Base-by-base conservation (phyloP, 2,113 vertebrate species). In the Manacus vitellinus region DNA sequence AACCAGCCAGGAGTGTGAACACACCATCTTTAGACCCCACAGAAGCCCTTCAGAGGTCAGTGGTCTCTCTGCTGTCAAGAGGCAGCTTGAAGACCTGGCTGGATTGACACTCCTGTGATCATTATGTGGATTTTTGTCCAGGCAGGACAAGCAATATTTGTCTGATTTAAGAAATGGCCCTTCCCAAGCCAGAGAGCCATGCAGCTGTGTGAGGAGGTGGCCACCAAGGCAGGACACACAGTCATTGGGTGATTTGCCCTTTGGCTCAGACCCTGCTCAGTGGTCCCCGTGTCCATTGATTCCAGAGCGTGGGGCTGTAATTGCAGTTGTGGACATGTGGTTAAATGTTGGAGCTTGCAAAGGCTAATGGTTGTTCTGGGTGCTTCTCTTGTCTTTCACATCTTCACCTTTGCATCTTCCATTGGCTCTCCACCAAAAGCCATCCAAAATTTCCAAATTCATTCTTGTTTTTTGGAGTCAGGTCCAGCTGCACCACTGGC, bases 211-310 rank as follows among this genome's bases (percentile, higher is more conserved):
- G 75, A 2, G 17, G 62, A 80, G 52, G 62, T 54, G 62, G 25
- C 37, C 71, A 67, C 62, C n/a, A 10, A 0, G 0, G 33, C 67
- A 79, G 47, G 41, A 44, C 28, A 4, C 28, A 4, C 3, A 8
- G 17, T 37, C 4, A 1, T 0, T 1, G 10, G 19, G 33, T 15
- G 8, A 47, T 55, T 25, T 47, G 47, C 27, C 55, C 9, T 65
- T 63, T 56, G 44, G 20, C 33, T 73, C 77, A 63, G 41, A 19
- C n/a, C 7, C 16, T 52, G 14, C 51, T 67, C 24, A 10, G 15
- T 23, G 39, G 3, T 55, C 11, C 22, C 0, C 3, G 0, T 2
- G 8, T 71, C 62, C 61, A 33, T 31, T 0, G 0, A 14, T 78
- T 78, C n/a, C 11, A 9, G 67, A 51, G 12, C 0, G 0, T 1